Evolutionary conservation across 2,888 invertebrate species (phyloP), one percentile per base, ranked within the genome.

Genomic region (Callosobruchus maculatus): DNA sequence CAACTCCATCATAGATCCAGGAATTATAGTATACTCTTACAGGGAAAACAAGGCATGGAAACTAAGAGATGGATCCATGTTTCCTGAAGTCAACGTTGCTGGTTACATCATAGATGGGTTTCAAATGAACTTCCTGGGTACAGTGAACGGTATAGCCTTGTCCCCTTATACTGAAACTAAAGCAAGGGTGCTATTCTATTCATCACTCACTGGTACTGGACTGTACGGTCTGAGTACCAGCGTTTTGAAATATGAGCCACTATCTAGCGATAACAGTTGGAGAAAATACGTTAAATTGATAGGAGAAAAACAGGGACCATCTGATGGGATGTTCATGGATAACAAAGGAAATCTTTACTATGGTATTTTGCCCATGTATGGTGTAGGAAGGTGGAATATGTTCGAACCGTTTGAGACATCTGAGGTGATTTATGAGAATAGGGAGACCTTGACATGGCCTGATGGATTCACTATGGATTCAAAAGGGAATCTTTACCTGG

Each of bases 311-410:
- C 92, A 92, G 82, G 86, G 93, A 0, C 92, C 93, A 83, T 91
- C 92, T 0, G 93, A 92, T 80, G 93, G 93, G 0, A 80, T 85
- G 49, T 91, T 93, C 90, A 92, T 93, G 91, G 93, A 93, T 78
- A 89, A 91, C 5, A 86, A 87, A 5, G 93, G 93, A 0, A 86
- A 90, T 22, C 87, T 94, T 26, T 93, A 91, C 85, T 93, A 89
- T 83, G 93, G 93, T 22, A 87, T 93, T 67, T 85, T 93, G 71
- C 91, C 91, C 72, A 90, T 91, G 81, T 91, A 93, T 77, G 91
- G 92, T 2, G 90, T 94, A 70, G 91, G 91, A 20, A 91, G 89
- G 85, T 93, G 93, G 93, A 92, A 93, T 83, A 90, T 90, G 0
- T 88, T 89, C 26, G 82, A 87, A 73, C 87, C 89, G 71, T 90